A percentile compares a stretch with the other conserved stretches of the same genome.
phyloP scores from a whole-genome alignment of 2,888 invertebrate species.

The Cheilosia variabilis region DNA sequence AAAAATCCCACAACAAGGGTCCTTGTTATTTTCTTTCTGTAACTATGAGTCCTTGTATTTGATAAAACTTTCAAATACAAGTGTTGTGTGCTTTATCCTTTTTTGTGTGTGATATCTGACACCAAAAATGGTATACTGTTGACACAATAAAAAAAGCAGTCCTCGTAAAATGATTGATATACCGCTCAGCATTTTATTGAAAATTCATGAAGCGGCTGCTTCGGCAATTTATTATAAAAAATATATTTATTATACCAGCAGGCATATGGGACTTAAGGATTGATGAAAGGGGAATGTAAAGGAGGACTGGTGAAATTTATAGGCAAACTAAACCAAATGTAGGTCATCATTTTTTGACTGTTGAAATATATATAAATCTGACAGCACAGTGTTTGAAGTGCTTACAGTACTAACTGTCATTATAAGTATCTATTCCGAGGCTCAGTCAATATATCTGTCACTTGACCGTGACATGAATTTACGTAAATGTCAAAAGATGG shows the following conservation, averaged over 20 bases:
- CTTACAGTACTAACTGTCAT: too few relatives aligned
- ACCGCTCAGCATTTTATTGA: conserved; percentile 8
- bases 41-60: conserved; percentile 6
- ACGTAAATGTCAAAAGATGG: too few relatives aligned
- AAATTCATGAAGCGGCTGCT: background rate
- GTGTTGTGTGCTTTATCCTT: background rate
- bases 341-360: too few relatives aligned
- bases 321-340: too few relatives aligned
- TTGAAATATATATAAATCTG: too few relatives aligned
- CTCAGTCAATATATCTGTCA: too few relatives aligned
- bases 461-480: too few relatives aligned
- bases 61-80: conserved; percentile 11
- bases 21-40: background rate
- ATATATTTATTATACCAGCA: background rate
- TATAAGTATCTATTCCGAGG: too few relatives aligned
- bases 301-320: too few relatives aligned
- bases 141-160: background rate
- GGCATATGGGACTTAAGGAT: background rate
- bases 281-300: background rate
- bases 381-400: too few relatives aligned
- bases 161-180: conserved; percentile 28
- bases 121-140: background rate
- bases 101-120: background rate
- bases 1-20: background rate
- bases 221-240: conserved; percentile 2